Conservation (phyloP, 1,140 invertebrate genomes). For the Trichonephila inaurata region DNA sequence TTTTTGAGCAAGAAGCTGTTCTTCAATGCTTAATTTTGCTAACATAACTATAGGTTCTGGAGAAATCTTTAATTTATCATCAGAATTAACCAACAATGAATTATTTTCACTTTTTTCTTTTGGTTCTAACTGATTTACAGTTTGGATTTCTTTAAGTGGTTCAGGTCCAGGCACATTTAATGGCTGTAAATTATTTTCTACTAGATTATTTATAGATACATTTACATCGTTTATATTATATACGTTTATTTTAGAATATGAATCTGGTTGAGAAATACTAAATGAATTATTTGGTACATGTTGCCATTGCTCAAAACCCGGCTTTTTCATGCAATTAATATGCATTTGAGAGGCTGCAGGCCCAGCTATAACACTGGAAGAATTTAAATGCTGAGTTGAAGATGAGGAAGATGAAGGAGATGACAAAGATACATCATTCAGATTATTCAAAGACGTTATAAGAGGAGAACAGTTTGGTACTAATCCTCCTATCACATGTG, state of each 20-base stretch:
- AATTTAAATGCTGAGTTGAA: slow-evolving; percentile 49
- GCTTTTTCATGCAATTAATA: slow-evolving; percentile 57
- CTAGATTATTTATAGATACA: neutral
- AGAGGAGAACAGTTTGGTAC: slow-evolving; percentile 57
- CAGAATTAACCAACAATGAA: neutral
- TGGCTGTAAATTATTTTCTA: slow-evolving; percentile 44
- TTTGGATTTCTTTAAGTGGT: slow-evolving; percentile 49
- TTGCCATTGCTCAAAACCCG: slow-evolving; percentile 53
- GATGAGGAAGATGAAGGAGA: slow-evolving; percentile 56
- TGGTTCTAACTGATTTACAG: slow-evolving; percentile 11
- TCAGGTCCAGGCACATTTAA: slow-evolving; percentile 48
- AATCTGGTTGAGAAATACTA: slow-evolving; percentile 22
- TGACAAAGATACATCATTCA: slow-evolving; percentile 58
- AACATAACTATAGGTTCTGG: slow-evolving; percentile 60
- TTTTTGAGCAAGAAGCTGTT: slow-evolving; percentile 75
- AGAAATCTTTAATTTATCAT: slow-evolving; percentile 12
- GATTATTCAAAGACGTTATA: slow-evolving; percentile 15
- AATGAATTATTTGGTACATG: slow-evolving; percentile 45
- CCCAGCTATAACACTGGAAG: slow-evolving; percentile 51
- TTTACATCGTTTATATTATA: slow-evolving; percentile 10
- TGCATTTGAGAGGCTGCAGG: slow-evolving; percentile 13
- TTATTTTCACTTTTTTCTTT: slow-evolving; percentile 52
- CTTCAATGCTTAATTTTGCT: slow-evolving; percentile 69
- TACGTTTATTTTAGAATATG: slow-evolving; percentile 48
- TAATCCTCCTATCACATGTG: slow-evolving; percentile 28